Base-by-base conservation (phyloP, 2,797 vertebrate species). In the Scomberomorus guttatus region DNA sequence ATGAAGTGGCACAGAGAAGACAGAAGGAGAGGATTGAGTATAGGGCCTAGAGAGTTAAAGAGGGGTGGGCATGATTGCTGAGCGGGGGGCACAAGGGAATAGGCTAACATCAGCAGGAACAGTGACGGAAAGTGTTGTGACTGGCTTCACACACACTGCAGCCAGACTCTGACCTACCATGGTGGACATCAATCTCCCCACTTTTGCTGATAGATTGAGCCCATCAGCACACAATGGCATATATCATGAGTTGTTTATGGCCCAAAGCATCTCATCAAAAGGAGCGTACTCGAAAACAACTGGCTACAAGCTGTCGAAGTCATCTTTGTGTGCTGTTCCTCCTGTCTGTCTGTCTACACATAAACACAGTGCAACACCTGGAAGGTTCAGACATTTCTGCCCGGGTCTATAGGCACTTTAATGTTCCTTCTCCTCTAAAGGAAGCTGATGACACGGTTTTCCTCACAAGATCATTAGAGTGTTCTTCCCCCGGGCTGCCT, bases 1-100 rank as follows among this genome's bases (percentile, higher is more conserved):
- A 92, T 94, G 94, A 95, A 96, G 94, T 95, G 93, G 96, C 94
- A 92, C 86, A 88, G 93, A 91, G 94, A 92, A 88, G 92, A 59
- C 4, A 24, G 22, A 50, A 76, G 76, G 87, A 92, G 89, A 77
- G 75, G 51, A 76, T 80, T 11, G 29, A 74, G 79, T 80, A 22
- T 42, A 55, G 68, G 93, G 93, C 90, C 90, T 91, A 86, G 94
- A 94, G 94, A 95, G 93, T 95, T 95, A 61, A 93, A 83, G 64
- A 52, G 32, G 18, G 50, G 71, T 54, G 56, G 51, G 63, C 5
- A 34, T 0, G 1, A 25, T 66, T 52, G n/a, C 54, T 39, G 64
- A 60, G 52, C 2, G 17, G 18, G 18, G 18, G 92, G 89, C 91
- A 89, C 92, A 72, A 92, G 78, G 81, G 89, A 37, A 88, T 91